Evolutionary conservation across 2,113 vertebrate species (phyloP).

Genomic region (Callorhinus ursinus): DNA sequence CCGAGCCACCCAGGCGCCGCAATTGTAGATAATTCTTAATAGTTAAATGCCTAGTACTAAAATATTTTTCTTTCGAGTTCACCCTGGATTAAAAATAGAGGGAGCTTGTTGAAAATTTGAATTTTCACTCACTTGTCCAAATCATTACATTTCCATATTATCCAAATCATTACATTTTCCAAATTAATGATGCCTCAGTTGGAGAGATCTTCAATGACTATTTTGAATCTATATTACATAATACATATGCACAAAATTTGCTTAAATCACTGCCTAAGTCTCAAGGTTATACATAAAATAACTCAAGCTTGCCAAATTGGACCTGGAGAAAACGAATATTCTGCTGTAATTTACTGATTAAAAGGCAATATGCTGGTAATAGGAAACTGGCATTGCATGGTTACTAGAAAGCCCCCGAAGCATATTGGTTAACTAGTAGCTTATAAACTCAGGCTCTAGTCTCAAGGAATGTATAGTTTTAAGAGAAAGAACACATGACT

Average conservation of each 20-base stretch:
- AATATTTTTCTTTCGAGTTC: neutral
- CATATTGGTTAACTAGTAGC: neutral
- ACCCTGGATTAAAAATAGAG: constrained; percentile 4
- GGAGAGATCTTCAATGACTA: neutral
- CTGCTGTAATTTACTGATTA: neutral
- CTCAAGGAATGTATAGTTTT: neutral
- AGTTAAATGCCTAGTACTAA: neutral
- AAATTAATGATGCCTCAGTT: neutral
- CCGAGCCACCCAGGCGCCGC: too few relatives aligned
- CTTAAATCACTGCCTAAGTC: neutral
- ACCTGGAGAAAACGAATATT: neutral
- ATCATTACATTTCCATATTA: neutral
- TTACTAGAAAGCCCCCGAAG: neutral
- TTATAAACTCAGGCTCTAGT: neutral
- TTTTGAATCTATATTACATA: neutral
- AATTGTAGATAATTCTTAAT: neutral
- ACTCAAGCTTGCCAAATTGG: neutral
- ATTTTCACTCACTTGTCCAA: neutral
- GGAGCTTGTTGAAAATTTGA: neutral
- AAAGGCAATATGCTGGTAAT: neutral
- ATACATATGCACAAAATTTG: neutral
- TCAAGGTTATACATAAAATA: neutral
- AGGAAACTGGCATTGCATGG: neutral
- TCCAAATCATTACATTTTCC: neutral
- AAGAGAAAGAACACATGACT: neutral